Conservation (phyloP, 2,113 vertebrate species). For the Microcebus lehilahytsara region DNA sequence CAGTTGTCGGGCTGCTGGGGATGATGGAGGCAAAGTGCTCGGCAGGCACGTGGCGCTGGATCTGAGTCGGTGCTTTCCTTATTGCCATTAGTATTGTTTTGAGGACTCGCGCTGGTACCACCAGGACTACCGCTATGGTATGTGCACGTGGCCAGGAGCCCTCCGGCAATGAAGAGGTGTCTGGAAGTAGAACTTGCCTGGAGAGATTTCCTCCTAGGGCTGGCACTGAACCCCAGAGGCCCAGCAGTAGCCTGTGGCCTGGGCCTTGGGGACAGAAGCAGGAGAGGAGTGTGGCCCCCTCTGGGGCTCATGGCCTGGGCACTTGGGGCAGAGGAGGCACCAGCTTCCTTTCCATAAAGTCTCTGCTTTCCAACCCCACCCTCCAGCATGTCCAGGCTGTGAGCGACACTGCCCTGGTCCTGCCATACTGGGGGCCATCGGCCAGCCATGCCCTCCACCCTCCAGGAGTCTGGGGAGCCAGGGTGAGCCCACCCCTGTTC, state of each 20-base stretch:
- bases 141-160: too few relatives aligned
- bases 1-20: background rate
- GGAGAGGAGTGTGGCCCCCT: background rate
- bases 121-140: rapidly evolving
- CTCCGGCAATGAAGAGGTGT: background rate
- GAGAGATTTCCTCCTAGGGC: background rate
- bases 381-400: background rate
- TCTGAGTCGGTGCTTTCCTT: background rate
- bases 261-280: background rate
- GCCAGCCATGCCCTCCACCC: background rate
- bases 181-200: background rate
- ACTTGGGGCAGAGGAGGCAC: background rate
- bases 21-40: rapidly evolving
- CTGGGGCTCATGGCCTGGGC: background rate
- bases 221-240: background rate
- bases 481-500: background rate
- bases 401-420: background rate
- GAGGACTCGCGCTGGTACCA: rapidly evolving
- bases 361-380: background rate
- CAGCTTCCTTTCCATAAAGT: background rate
- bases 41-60: rapidly evolving
- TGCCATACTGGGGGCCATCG: too few relatives aligned
- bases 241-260: background rate
- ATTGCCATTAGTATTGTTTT: background rate
- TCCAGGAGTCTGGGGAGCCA: background rate